Evolutionary conservation across 2,888 invertebrate species (phyloP), one percentile per base, ranked within the genome.

Genomic region (Drosophila macrospina): DNA sequence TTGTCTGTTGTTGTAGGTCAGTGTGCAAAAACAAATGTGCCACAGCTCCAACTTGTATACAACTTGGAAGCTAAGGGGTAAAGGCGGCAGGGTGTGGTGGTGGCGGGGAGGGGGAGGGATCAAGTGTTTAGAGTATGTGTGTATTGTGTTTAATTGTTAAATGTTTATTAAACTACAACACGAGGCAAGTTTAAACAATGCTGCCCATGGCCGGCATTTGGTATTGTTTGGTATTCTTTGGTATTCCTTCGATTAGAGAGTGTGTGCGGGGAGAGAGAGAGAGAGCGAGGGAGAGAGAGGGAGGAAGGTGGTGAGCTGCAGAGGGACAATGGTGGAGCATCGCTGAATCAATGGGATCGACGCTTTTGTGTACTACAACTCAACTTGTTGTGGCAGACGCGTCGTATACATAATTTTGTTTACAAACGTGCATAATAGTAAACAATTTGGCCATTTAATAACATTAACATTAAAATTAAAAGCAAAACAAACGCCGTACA

Each of bases 391-490:
- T 69, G 56, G 68, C 71, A 48, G 78, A 86, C 69, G 69, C 77
- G 86, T 81, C 88, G 87, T 84, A 77, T 85, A 88, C 88, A 86
- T 85, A 78, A 86, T 88, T 86, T 83, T 86, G 86, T 86, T 86
- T 86, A 86, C 86, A 86, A 85, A 80, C 76, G 78, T 78, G 80
- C 82, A 86, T 79, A 80, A 80, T 89, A 90, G 89, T 90, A 90
- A 91, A 90, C 89, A 90, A 90, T 87, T 84, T 89, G 73, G 82
- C 80, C 79, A 88, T 90, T 90, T 90, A 90, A 89, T 89, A 91
- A 90, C 83, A 90, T 88, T 86, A 86, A 82, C 84, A 88, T 86
- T 85, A 82, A 82, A 89, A 85, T 89, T 85, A 86, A 86, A 87
- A 85, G 80, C 89, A 84, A 89, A 88, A 82, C 84, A 89, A 82